Conservation (phyloP, 2,113 vertebrate species). For the Xiphophorus couchianus region DNA sequence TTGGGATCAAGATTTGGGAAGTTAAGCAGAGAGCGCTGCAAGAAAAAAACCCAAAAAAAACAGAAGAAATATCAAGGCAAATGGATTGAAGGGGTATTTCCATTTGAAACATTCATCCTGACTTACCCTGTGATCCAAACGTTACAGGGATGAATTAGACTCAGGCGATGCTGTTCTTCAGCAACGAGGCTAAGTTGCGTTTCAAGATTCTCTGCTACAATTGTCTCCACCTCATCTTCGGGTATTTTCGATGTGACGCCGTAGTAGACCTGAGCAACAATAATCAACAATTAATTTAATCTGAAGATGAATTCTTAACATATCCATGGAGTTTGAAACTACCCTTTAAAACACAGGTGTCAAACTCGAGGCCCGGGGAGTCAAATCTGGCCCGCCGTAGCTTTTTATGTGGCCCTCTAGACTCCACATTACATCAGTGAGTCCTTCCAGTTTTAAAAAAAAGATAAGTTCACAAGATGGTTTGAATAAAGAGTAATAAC, state of each 20-base stretch:
- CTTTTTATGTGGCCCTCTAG: no score
- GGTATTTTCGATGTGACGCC: constrained; percentile 81
- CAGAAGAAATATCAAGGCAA: not conserved
- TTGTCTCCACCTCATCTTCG: constrained; percentile 77
- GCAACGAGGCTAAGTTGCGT: constrained; percentile 54
- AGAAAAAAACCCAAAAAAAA: not conserved
- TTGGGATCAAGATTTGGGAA: constrained; percentile 84
- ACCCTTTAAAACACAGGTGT: no score
- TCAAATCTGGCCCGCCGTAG: no score
- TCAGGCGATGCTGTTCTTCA: constrained; percentile 74
- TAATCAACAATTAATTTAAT: no score
- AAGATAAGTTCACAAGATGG: no score
- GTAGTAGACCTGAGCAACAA: constrained; percentile 84
- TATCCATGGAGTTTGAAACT: no score
- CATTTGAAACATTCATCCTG: not conserved
- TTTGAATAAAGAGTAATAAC: no score
- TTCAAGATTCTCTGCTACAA: constrained; percentile 87
- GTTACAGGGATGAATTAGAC: constrained; percentile 78
- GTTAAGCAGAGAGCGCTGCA: constrained; percentile 81
- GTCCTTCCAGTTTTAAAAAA: no score
- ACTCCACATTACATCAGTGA: no score
- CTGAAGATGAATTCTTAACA: no score
- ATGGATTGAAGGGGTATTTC: not conserved
- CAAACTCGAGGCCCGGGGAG: no score
- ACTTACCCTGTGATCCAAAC: constrained; percentile 91